Percentiles rank a stretch among this genome's conserved stretches.
Conservation (phyloP, 1,140 invertebrate genomes). For the Bradynema listronoti region DNA sequence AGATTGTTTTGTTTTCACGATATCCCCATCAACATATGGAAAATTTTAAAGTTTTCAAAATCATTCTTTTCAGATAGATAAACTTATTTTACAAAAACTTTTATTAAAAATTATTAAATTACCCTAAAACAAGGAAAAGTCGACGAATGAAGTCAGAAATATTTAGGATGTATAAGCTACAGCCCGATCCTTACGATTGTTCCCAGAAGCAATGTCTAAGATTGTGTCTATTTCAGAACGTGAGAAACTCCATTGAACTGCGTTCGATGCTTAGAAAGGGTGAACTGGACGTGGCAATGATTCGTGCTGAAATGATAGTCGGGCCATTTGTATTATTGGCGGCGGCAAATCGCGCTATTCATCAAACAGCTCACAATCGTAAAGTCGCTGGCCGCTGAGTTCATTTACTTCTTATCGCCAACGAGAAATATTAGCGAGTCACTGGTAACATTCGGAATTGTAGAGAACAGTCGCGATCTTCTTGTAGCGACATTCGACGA, state of each 20-base stretch:
- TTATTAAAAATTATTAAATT: too few relatives aligned
- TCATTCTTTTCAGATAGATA: too few relatives aligned
- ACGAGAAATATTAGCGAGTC: constrained; percentile 53
- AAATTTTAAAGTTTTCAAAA: too few relatives aligned
- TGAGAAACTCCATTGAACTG: constrained; percentile 50
- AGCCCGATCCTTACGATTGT: constrained; percentile 50
- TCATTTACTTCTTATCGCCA: constrained; percentile 51
- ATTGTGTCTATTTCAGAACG: constrained; percentile 42
- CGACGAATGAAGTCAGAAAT: constrained; percentile 29
- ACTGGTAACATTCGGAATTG: constrained; percentile 45
- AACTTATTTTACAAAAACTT: too few relatives aligned
- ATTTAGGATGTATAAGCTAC: constrained; percentile 42
- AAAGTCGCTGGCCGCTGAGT: constrained; percentile 45
- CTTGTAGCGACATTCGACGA: constrained; percentile 49
- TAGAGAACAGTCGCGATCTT: constrained; percentile 30
- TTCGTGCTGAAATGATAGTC: constrained; percentile 48
- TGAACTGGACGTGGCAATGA: constrained; percentile 49
- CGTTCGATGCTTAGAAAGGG: constrained; percentile 39
- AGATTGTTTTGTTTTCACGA: too few relatives aligned
- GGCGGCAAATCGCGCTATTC: constrained; percentile 51
- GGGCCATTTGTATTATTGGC: constrained; percentile 45
- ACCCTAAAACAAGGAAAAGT: too few relatives aligned
- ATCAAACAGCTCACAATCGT: constrained; percentile 52
- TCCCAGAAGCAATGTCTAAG: constrained; percentile 39
- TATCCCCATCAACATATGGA: too few relatives aligned